phyloP scores from a whole-genome alignment of 1,140 invertebrate species.

The Drosophila nikananu region DNA sequence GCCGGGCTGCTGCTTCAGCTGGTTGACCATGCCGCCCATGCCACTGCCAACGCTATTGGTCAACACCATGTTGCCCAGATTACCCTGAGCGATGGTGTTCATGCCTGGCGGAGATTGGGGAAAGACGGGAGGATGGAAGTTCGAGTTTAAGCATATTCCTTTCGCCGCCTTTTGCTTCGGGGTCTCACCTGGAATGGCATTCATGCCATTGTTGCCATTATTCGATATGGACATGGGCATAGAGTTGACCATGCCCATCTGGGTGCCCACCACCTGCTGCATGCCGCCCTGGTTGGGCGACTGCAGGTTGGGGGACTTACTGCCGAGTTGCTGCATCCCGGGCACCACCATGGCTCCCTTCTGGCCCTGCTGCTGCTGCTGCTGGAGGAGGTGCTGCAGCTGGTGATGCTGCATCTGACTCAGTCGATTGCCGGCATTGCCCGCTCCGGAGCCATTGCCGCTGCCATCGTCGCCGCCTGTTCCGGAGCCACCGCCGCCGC shows the following conservation, averaged over 20 bases:
- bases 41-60: conserved; percentile 90
- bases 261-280: conserved; percentile 78
- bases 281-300: conserved; percentile 91
- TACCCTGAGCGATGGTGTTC: conserved; percentile 87
- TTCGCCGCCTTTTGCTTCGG: neutral
- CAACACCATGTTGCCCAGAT: conserved; percentile 89
- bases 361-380: conserved; percentile 87
- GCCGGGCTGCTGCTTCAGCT: conserved; percentile 83
- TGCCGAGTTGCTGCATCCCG: conserved; percentile 90
- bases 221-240: conserved; percentile 88
- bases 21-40: conserved; percentile 69
- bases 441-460: conserved; percentile 84
- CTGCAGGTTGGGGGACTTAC: conserved; percentile 92
- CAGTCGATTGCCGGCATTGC: conserved; percentile 58
- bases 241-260: conserved; percentile 87
- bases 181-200: conserved; percentile 88
- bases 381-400: conserved; percentile 80
- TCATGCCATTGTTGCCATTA: conserved; percentile 88
- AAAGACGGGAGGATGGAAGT: neutral
- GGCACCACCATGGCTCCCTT: conserved; percentile 89
- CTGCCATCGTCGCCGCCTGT: conserved; percentile 85
- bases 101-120: conserved; percentile 85
- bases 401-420: conserved; percentile 86
- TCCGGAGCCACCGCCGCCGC: conserved; percentile 87
- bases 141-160: neutral